Conservation (phyloP, 2,888 invertebrate genomes). For the Lissocephala sabroskyi region DNA sequence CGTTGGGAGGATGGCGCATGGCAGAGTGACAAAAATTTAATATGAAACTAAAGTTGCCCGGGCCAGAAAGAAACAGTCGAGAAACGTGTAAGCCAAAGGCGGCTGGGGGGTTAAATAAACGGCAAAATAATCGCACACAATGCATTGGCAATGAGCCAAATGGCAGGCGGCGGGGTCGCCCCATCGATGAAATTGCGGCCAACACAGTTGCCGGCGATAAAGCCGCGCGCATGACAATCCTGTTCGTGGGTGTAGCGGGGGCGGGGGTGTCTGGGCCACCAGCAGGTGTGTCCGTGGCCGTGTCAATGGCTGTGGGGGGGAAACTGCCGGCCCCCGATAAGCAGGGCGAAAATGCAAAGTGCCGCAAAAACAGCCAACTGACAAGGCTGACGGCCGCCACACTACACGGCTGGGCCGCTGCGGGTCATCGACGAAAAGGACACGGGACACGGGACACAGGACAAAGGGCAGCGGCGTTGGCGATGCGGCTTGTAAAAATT, state of each 20-base stretch:
- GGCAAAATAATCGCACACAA: conserved; percentile 68
- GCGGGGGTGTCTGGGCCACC: background rate
- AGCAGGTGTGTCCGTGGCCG: conserved; percentile 7
- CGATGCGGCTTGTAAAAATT: conserved; percentile 48
- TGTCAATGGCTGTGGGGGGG: too few species aligned
- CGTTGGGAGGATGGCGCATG: conserved; percentile 38
- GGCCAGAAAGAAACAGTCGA: conserved; percentile 6
- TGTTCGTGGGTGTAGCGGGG: too few species aligned
- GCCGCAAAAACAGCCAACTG: background rate
- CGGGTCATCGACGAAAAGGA: too few species aligned
- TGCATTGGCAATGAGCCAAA: conserved; percentile 63
- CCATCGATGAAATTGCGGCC: conserved; percentile 63
- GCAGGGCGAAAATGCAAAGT: background rate
- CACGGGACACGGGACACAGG: too few species aligned
- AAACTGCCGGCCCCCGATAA: background rate
- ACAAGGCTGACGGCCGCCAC: too few species aligned
- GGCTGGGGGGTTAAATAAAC: conserved; percentile 45
- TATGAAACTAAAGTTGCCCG: conserved; percentile 36
- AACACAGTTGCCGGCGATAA: conserved; percentile 28
- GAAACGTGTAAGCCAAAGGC: conserved; percentile 16
- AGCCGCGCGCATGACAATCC: conserved; percentile 35
- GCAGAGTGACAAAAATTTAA: conserved; percentile 70
- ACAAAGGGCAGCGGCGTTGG: too few species aligned
- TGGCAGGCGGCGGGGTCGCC: conserved; percentile 20
- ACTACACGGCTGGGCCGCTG: too few species aligned